phyloP scores from a whole-genome alignment of 2,797 vertebrate genomes.

The Gorsachius magnificus region DNA sequence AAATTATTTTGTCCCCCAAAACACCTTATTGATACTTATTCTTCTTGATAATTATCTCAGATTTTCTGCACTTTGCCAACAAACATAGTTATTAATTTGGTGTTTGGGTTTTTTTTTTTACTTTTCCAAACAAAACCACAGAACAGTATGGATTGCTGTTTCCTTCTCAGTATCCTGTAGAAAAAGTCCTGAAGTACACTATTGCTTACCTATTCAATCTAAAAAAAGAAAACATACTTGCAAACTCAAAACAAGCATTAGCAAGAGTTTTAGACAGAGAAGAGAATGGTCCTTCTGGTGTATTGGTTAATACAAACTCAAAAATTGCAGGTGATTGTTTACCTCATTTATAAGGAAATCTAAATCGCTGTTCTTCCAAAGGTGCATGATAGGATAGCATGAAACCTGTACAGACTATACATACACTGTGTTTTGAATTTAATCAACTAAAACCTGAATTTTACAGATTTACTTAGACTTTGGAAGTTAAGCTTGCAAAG shows the following conservation, averaged over 20 bases:
- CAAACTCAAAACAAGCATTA: not conserved
- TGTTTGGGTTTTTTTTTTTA: not conserved
- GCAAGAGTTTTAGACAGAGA: not conserved
- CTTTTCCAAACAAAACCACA: not conserved
- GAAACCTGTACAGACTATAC: not conserved
- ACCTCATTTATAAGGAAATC: not conserved
- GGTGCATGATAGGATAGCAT: not conserved
- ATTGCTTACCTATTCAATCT: not conserved
- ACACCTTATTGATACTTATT: not conserved
- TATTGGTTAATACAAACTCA: not conserved
- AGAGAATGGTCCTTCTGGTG: not conserved
- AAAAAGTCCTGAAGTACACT: not conserved
- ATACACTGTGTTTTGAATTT: not conserved
- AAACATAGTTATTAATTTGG: not conserved
- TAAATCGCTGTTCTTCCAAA: not conserved
- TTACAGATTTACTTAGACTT: not conserved
- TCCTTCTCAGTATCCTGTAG: not conserved
- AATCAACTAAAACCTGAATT: not conserved
- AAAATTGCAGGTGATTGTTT: not conserved
- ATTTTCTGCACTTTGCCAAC: not conserved
- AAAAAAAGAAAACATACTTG: not conserved
- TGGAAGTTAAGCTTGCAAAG: not conserved
- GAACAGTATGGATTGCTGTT: not conserved
- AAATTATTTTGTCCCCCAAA: not conserved
- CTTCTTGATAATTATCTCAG: not conserved